Evolutionary conservation across 2,888 invertebrate species (phyloP), one percentile per base, ranked within the genome.

Genomic region (Oscheius sp.): DNA sequence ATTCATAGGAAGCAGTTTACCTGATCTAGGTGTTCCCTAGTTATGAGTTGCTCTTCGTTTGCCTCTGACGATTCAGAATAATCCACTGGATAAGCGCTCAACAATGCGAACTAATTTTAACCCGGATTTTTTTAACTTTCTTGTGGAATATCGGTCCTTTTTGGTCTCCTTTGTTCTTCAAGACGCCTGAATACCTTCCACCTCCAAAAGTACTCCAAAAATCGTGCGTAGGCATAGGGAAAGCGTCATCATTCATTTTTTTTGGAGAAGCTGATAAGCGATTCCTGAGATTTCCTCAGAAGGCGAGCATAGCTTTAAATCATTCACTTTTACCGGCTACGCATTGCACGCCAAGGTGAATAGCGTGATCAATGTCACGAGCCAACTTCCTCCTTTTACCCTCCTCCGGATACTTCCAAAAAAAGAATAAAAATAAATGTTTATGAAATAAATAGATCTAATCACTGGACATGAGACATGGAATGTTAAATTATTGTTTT

Each of bases 241-340:
- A 16, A 25, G 66, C 66, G 66, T 66, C 49, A 66, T 49, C 66
- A 66, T 29, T 35, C n/a, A 21, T 21, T 66, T 63, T n/a, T n/a
- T 66, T 66, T 27, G 49, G 49, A 16, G 29, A 29, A 23, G 23
- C 27, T 66, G 49, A 66, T 66, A 25, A 49, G 16, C n/a, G 27
- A 66, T 66, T 66, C 66, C 18, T 49, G 49, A 63, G 66, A 66
- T 52, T 52, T 66, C 46, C 66, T 18, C 16, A 52, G 66, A 66
- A 66, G 21, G 52, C 13, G 52, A 52, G 66, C 66, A 52, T 21
- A 23, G 66, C n/a, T 49, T 49, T 66, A 49, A 66, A 66, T 66
- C 25, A 66, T 66, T 66, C 29, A 66, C 23, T 35, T 27, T 27
- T 23, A 66, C 25, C 66, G 46, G 63, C 66, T 49, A 66, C 66